Evolutionary conservation across 2,113 vertebrate genomes (phyloP).

Genomic region (Puffinus mauretanicus): DNA sequence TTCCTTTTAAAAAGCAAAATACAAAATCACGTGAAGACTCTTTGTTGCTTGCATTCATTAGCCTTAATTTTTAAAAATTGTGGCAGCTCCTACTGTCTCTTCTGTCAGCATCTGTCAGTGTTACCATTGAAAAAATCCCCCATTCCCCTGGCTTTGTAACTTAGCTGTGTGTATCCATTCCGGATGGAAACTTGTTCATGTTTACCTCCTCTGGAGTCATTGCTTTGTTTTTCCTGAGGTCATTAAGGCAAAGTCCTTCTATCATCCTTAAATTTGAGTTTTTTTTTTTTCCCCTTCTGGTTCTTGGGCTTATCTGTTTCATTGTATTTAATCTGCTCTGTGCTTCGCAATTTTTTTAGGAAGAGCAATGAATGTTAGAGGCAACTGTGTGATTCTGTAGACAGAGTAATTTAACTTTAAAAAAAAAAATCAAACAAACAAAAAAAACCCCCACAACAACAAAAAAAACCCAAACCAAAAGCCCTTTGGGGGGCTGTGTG

Average conservation of each 20-base stretch:
- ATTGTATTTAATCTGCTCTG: not conserved
- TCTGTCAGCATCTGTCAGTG: not conserved
- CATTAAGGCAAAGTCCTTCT: not conserved
- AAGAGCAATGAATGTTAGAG: not conserved
- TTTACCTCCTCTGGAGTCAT: not conserved
- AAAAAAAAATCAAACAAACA: not conserved
- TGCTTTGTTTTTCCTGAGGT: not conserved
- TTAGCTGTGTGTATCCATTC: not conserved
- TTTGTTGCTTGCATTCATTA: not conserved
- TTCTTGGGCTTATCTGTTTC: not conserved
- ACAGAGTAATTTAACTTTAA: not conserved
- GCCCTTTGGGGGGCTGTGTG: no score
- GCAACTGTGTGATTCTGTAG: not conserved
- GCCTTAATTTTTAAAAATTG: not conserved
- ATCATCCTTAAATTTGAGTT: not conserved
- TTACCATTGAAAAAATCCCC: not conserved
- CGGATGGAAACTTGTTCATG: not conserved
- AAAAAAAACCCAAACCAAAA: not conserved
- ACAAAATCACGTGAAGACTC: not conserved
- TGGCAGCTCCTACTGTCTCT: not conserved
- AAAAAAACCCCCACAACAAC: accelerated
- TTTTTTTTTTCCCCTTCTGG: not conserved
- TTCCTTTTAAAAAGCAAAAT: not conserved
- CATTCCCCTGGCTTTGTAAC: not conserved
- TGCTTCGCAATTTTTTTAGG: not conserved